Evolutionary conservation across 1,140 invertebrate genomes (phyloP).

Genomic region (Eciton burchellii): DNA sequence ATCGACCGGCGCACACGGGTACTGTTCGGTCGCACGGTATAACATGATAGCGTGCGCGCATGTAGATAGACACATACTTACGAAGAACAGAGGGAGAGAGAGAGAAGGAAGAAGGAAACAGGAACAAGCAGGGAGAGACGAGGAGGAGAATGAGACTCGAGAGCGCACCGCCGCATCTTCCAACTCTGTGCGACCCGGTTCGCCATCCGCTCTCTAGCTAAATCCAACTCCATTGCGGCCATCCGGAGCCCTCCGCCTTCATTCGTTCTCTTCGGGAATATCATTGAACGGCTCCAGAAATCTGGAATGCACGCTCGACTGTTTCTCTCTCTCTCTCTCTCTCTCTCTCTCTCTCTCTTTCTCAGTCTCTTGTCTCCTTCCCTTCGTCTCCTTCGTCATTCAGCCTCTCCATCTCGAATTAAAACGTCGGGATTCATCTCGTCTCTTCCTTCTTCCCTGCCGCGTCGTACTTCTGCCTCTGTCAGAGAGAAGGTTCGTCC

Average conservation of each 20-base stretch:
- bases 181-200: constrained; percentile 65
- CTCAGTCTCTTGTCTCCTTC: not conserved
- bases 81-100: not conserved
- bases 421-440: constrained; percentile 60
- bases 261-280: constrained; percentile 74
- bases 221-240: constrained; percentile 76
- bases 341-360: not conserved
- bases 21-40: constrained; percentile 41
- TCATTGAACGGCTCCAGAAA: constrained; percentile 76
- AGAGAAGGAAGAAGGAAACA: not conserved
- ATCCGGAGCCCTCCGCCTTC: constrained; percentile 72
- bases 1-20: constrained; percentile 36
- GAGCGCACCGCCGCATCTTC: constrained; percentile 67
- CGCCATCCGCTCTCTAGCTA: constrained; percentile 71
- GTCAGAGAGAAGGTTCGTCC: not conserved
- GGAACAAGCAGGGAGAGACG: not conserved
- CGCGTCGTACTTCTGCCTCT: not conserved
- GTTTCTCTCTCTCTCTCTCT: not conserved
- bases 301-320: constrained; percentile 69
- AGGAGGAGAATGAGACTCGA: constrained; percentile 67
- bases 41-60: constrained; percentile 35
- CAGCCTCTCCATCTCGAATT: constrained; percentile 53
- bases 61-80: constrained; percentile 53
- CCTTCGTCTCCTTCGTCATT: not conserved
- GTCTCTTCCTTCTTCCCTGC: constrained; percentile 22